Percentiles rank a stretch among this genome's conserved stretches.
Conservation (phyloP, 2,888 invertebrate genomes). For the Keiferia lycopersicella region DNA sequence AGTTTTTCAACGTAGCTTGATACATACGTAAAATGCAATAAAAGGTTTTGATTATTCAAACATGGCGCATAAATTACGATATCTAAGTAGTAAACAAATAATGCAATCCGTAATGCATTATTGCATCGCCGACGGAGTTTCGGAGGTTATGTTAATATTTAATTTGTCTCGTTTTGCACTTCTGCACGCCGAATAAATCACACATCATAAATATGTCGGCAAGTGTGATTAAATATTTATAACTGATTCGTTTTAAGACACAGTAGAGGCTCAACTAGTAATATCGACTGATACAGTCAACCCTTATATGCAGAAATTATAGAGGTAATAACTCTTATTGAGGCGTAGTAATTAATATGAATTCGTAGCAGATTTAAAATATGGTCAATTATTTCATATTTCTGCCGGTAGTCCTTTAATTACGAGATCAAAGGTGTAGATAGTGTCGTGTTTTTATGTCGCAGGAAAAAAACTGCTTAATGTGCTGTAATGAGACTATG, state of each 20-base stretch:
- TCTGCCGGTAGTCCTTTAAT: not conserved
- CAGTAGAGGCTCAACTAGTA: not conserved
- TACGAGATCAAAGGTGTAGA: not conserved
- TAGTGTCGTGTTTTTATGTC: too few species aligned
- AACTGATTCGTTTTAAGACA: not conserved
- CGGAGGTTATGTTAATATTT: conserved; percentile 27
- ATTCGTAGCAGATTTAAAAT: not conserved
- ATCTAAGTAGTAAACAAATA: conserved; percentile 13
- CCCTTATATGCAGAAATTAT: not conserved
- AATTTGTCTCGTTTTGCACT: conserved; percentile 23
- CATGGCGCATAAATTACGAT: not conserved
- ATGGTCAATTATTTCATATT: not conserved
- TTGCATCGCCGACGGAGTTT: conserved; percentile 16
- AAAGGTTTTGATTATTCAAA: not conserved
- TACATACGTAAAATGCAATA: not conserved
- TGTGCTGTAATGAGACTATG: too few species aligned
- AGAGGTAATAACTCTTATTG: not conserved
- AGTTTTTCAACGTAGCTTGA: not conserved
- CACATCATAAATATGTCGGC: conserved; percentile 14
- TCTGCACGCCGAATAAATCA: conserved; percentile 15
- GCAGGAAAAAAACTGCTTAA: not conserved
- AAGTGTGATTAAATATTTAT: conserved; percentile 1
- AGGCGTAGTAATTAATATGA: not conserved
- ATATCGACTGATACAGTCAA: conserved; percentile 4
- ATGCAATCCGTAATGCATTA: conserved; percentile 21